phyloP scores from a whole-genome alignment of 64 coral and sea anemone species.

The Exaiptasia diaphana region DNA sequence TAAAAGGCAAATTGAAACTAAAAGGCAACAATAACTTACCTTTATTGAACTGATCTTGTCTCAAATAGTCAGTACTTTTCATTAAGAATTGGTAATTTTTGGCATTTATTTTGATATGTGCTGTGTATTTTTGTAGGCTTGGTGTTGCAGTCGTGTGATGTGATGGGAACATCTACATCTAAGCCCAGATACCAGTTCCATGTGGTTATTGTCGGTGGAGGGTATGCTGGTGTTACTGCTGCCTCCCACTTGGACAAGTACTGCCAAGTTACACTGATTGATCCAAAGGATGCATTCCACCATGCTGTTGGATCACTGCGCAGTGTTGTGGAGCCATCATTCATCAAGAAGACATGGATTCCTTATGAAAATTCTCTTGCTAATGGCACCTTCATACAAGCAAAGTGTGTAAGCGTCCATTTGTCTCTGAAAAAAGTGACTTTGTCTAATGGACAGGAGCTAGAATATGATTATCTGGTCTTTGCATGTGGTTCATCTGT shows the following conservation, averaged over 20 bases:
- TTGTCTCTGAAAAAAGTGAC: slow-evolving; percentile 62
- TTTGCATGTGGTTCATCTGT: slow-evolving; percentile 88
- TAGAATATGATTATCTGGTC: slow-evolving; percentile 81
- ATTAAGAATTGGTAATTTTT: neutral
- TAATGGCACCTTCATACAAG: slow-evolving; percentile 69
- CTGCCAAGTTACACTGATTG: slow-evolving; percentile 81
- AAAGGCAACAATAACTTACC: too few species aligned
- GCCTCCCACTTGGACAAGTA: slow-evolving; percentile 72
- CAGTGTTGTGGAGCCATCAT: slow-evolving; percentile 51
- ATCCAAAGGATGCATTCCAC: slow-evolving; percentile 83
- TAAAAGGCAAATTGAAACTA: too few species aligned
- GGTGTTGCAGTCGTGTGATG: slow-evolving; percentile 3
- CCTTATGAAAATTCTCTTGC: slow-evolving; percentile 65
- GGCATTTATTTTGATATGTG: neutral
- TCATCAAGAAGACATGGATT: slow-evolving; percentile 72
- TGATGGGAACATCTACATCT: slow-evolving; percentile 76
- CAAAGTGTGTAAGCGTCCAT: slow-evolving; percentile 62
- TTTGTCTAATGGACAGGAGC: slow-evolving; percentile 59
- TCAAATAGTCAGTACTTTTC: neutral
- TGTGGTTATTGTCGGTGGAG: slow-evolving; percentile 81
- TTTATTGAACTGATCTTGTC: neutral
- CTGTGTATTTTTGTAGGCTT: neutral
- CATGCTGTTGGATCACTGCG: slow-evolving; percentile 58
- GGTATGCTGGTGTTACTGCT: slow-evolving; percentile 61
- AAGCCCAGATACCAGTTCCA: slow-evolving; percentile 43